Conservation (phyloP, 2,888 invertebrate species). For the Endotricha flammealis region DNA sequence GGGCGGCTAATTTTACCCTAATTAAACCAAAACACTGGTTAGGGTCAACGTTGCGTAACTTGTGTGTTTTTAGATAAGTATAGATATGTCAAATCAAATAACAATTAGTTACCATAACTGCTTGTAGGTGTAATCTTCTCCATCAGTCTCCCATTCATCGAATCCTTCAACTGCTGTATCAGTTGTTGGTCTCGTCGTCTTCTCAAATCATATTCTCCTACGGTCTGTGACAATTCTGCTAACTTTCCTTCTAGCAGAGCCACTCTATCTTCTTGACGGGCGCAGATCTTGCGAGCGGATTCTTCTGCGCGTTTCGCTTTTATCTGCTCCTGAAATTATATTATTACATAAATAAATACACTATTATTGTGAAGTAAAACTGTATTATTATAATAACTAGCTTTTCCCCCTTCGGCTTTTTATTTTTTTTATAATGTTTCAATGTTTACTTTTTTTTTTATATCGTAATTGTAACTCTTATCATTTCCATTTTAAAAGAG, state of each 20-base stretch:
- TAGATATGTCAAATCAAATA: too few species aligned
- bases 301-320: slow-evolving; percentile 85
- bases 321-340: slow-evolving; percentile 79
- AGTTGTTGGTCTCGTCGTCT: slow-evolving; percentile 84
- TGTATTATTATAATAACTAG: too few species aligned
- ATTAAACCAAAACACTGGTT: too few species aligned
- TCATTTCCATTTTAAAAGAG: too few species aligned
- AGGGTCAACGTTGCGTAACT: too few species aligned
- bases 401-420: too few species aligned
- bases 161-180: slow-evolving; percentile 82
- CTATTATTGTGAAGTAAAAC: too few species aligned
- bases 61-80: too few species aligned
- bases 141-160: slow-evolving; percentile 50
- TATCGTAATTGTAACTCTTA: too few species aligned
- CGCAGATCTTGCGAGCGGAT: slow-evolving; percentile 81
- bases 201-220: slow-evolving; percentile 86
- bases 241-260: slow-evolving; percentile 85
- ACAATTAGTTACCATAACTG: slow-evolving; percentile 26
- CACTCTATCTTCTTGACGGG: slow-evolving; percentile 86
- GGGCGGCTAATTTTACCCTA: too few species aligned
- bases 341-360: slow-evolving; percentile 9
- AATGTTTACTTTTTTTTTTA: too few species aligned
- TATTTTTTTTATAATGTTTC: too few species aligned
- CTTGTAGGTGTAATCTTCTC: slow-evolving; percentile 35
- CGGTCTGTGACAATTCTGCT: slow-evolving; percentile 87